Evolutionary conservation across 2,113 vertebrate species (phyloP), one percentile per base, ranked within the genome.

Genomic region (Perccottus glenii): DNA sequence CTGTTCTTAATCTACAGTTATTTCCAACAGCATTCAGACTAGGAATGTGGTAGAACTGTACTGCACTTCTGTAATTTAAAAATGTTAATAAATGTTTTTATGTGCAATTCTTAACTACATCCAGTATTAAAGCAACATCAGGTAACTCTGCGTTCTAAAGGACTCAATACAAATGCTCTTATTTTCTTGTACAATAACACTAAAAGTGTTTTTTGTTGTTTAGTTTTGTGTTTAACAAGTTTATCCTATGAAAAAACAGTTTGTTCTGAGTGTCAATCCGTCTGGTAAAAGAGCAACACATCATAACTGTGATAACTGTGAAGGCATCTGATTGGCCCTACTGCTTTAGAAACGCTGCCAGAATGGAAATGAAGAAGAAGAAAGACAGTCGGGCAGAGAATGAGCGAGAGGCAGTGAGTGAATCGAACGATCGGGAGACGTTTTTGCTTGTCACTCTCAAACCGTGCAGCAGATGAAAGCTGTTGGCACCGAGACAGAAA

Each of bases 401-500:
- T 76, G 42, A 58, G 60, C 45, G 45, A 67, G 0, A 12, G 10
- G 11, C 27, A 12, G 27, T n/a, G n/a, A 35, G 33, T 55, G 27
- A 48, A 51, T 35, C 15, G 71, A 14, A 48, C 63, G 67, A 57
- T 64, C 48, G 9, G 60, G 9, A 73, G 45, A 66, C 81, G 46
- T 66, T 68, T 67, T 70, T 67, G 77, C 70, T 70, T 57, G 65
- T 78, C 80, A 84, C 73, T 80, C 78, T 85, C 77, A 88, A 81
- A 88, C 70, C 79, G 81, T 75, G 79, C 77, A 55, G 69, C 69
- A 60, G 81, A 86, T 77, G 82, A 85, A 87, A 74, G 46, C 78
- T 75, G 76, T 42, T 85, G 78, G 80, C 81, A 77, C 32, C 14
- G 62, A 60, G 82, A 87, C 77, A 77, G 52, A 87, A 83, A 79